Evolutionary conservation across 2,113 vertebrate species (phyloP).

Genomic region (Pleuronectes platessa): DNA sequence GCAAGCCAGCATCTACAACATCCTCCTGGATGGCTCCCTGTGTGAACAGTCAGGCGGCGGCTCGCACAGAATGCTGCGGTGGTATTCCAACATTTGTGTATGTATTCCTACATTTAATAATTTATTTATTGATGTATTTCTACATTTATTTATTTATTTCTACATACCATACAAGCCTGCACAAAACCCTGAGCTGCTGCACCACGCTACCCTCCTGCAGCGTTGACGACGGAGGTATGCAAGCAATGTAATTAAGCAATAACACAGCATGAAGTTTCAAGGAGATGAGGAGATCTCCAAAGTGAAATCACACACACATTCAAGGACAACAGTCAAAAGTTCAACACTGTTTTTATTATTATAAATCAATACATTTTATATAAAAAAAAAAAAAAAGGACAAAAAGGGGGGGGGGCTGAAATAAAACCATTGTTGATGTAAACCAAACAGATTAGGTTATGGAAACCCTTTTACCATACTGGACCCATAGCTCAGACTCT

Average conservation of each 20-base stretch:
- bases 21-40: no score
- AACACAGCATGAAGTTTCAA: background rate
- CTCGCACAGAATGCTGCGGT: no score
- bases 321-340: slow-evolving; percentile 67
- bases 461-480: slow-evolving; percentile 56
- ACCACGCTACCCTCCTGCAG: background rate
- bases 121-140: no score
- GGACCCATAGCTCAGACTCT: slow-evolving; percentile 50
- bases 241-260: background rate
- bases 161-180: background rate
- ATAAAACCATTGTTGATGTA: slow-evolving; percentile 78
- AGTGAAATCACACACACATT: slow-evolving; percentile 19
- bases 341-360: slow-evolving; percentile 85
- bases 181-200: slow-evolving; percentile 6
- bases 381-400: slow-evolving; percentile 63
- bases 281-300: background rate
- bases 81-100: no score
- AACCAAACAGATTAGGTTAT: slow-evolving; percentile 74
- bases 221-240: background rate
- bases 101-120: no score
- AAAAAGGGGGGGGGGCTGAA: slow-evolving; percentile 58
- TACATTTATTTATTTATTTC: background rate
- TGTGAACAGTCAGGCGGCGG: no score
- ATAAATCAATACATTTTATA: slow-evolving; percentile 86
- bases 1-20: no score